Conservation (phyloP, 2,888 invertebrate species). For the Epiblema foenella region DNA sequence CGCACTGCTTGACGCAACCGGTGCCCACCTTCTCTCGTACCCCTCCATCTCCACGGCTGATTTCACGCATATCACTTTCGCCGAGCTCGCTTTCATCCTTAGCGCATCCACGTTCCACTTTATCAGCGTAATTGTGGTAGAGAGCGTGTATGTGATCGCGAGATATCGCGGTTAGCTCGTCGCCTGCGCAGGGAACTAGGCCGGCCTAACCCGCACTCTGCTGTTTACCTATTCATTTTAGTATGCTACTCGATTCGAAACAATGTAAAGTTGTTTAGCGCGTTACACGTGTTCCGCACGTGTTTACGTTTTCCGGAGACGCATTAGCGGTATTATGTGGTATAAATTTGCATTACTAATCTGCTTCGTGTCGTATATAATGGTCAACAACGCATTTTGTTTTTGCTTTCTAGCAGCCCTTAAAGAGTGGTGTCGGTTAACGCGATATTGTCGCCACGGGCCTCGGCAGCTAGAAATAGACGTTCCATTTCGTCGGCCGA, state of each 20-base stretch:
- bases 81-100: slow-evolving; percentile 75
- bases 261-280: slow-evolving; percentile 16
- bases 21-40: slow-evolving; percentile 46
- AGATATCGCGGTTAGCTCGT: slow-evolving; percentile 54
- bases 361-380: slow-evolving; percentile 4
- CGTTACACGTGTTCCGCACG: slow-evolving; percentile 36
- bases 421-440: slow-evolving; percentile 32
- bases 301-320: slow-evolving; percentile 30
- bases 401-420: slow-evolving; percentile 15
- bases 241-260: slow-evolving; percentile 7
- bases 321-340: slow-evolving; percentile 38
- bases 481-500: slow-evolving; percentile 80
- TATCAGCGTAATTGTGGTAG: slow-evolving; percentile 41
- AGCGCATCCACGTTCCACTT: slow-evolving; percentile 64
- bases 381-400: slow-evolving; percentile 3
- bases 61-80: slow-evolving; percentile 81
- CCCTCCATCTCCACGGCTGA: slow-evolving; percentile 70
- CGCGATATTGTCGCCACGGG: slow-evolving; percentile 76
- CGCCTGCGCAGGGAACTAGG: slow-evolving; percentile 77
- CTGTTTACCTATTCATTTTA: slow-evolving; percentile 57
- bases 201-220: slow-evolving; percentile 65
- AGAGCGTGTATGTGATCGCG: slow-evolving; percentile 48
- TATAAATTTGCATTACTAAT: slow-evolving; percentile 34
- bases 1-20: slow-evolving; percentile 69
- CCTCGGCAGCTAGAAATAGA: slow-evolving; percentile 82